These are phyloP conservation scores for Lasiurus borealis DNA, from an alignment of 2,113 vertebrate species.

Conservation along the genomic window DNA sequence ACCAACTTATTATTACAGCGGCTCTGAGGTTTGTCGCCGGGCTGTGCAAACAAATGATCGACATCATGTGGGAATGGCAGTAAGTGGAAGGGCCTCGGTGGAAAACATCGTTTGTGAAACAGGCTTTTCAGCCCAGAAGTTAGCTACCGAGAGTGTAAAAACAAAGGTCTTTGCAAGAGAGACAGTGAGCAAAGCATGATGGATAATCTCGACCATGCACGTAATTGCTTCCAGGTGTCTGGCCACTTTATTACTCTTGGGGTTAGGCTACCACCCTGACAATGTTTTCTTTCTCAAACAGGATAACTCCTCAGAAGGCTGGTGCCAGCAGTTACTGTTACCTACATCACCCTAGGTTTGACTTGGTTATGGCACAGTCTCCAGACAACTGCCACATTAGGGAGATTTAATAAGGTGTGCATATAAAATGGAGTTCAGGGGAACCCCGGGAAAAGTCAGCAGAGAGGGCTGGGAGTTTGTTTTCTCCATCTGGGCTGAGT, in stretches of 20 bases:
- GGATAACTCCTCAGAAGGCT: slow-evolving; percentile 60
- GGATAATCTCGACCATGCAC: slow-evolving; percentile 77
- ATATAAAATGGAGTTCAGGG: slow-evolving; percentile 58
- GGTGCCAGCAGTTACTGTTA: slow-evolving; percentile 64
- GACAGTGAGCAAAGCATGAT: slow-evolving; percentile 80
- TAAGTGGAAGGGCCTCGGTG: slow-evolving; percentile 80
- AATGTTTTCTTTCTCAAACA: slow-evolving; percentile 80
- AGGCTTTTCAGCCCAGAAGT: slow-evolving; percentile 69
- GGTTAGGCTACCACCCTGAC: slow-evolving; percentile 74
- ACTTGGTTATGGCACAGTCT: slow-evolving; percentile 2
- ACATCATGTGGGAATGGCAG: slow-evolving; percentile 65
- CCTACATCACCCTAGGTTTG: slow-evolving; percentile 59
- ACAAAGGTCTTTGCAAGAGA: slow-evolving; percentile 77
- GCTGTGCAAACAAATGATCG: slow-evolving; percentile 78
- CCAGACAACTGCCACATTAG: slow-evolving; percentile 69
- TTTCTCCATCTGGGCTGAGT: slow-evolving; percentile 62
- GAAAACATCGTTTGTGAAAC: slow-evolving; percentile 71
- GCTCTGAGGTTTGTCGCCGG: slow-evolving; percentile 68
- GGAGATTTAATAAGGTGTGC: slow-evolving; percentile 70
- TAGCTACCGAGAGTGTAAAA: slow-evolving; percentile 78
- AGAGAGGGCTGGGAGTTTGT: slow-evolving; percentile 25
- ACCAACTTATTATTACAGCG: slow-evolving; percentile 76
- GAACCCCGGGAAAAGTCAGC: slow-evolving; percentile 42
- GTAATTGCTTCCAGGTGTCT: slow-evolving; percentile 85
- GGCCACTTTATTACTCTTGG: slow-evolving; percentile 79